phyloP scores from a whole-genome alignment of 2,888 invertebrate genomes.

The Hoplodrina ambigua region DNA sequence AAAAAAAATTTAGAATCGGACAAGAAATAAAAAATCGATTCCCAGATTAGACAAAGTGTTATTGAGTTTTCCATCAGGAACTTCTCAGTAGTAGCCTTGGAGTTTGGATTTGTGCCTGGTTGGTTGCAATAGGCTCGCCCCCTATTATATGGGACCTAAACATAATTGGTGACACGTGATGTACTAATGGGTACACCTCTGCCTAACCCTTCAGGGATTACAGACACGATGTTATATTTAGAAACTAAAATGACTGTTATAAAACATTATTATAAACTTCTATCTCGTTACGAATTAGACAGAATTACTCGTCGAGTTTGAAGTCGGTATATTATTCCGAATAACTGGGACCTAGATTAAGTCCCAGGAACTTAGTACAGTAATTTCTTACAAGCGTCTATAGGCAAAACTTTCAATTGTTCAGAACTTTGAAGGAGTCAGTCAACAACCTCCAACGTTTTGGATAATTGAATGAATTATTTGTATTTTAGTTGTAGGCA shows the following conservation, averaged over 20 bases:
- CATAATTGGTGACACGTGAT: too few relatives aligned
- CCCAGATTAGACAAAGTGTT: too few relatives aligned
- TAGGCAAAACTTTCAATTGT: slow-evolving; percentile 38
- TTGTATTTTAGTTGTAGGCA: neutral
- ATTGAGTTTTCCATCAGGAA: too few relatives aligned
- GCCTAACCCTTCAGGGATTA: too few relatives aligned
- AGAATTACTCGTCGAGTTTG: slow-evolving; percentile 36
- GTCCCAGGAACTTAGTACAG: slow-evolving; percentile 27
- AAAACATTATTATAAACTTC: slow-evolving; percentile 33
- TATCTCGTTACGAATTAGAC: slow-evolving; percentile 32
- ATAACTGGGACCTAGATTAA: slow-evolving; percentile 30
- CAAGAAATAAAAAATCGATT: too few relatives aligned
- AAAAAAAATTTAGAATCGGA: too few relatives aligned
- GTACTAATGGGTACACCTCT: too few relatives aligned
- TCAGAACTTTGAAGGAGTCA: slow-evolving; percentile 19
- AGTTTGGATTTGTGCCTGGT: too few relatives aligned
- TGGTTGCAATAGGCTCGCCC: too few relatives aligned
- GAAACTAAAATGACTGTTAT: slow-evolving; percentile 26
- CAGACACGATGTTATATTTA: too few relatives aligned
- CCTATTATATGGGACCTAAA: too few relatives aligned
- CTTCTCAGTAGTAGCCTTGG: too few relatives aligned
- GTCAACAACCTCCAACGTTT: slow-evolving; percentile 24
- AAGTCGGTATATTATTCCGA: slow-evolving; percentile 37
- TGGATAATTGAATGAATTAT: slow-evolving; percentile 24
- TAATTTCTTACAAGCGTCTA: slow-evolving; percentile 53